Evolutionary conservation across 2,888 invertebrate genomes (phyloP), one percentile per base, ranked within the genome.

Genomic region (Lydus trimaculatus): DNA sequence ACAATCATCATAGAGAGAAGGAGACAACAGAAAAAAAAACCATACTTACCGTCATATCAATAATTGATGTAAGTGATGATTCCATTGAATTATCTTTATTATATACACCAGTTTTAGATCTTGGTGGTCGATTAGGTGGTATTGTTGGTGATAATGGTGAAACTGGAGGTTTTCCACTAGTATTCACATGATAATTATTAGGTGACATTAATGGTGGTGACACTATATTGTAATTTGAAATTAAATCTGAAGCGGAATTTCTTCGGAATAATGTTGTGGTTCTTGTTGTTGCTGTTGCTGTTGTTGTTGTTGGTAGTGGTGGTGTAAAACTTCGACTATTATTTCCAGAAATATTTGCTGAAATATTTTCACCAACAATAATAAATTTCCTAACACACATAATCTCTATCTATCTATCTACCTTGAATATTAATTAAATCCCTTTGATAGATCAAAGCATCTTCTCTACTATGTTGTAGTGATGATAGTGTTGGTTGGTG

Each of bases 231-330:
- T 74, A 77, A 72, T 75, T 76, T 48, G 76, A 75, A 74, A 72
- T 74, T 74, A 77, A 76, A 70, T 78, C 77, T 59, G 72, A 61
- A 56, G 69, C 72, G 69, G 78, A 75, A 73, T 77, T 71, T 70
- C 72, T 59, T n/a, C 48, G 58, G 59, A 36, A 56, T 56, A 25
- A 25, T 6, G 28, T n/a, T 56, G 56, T 36, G 23, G 36, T 7
- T 59, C 8, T 15, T 59, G 59, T 17, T 58, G 11, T 8, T 59
- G 28, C n/a, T n/a, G 56, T 36, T 36, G 36, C 7, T 59, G 20
- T 15, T 59, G 59, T 17, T 58, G 11, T 8, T 59, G 28, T 11
- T 59, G 43, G 17, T 43, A 8, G n/a, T 43, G 43, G 43, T 43
- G 48, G 39, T 48, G 43, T 52, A 68, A 66, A 71, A 71, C 66